A percentile compares a stretch with the other conserved stretches of the same genome.
phyloP scores from a whole-genome alignment of 2,797 vertebrate species.

The Melanotaenia maccullochi region DNA sequence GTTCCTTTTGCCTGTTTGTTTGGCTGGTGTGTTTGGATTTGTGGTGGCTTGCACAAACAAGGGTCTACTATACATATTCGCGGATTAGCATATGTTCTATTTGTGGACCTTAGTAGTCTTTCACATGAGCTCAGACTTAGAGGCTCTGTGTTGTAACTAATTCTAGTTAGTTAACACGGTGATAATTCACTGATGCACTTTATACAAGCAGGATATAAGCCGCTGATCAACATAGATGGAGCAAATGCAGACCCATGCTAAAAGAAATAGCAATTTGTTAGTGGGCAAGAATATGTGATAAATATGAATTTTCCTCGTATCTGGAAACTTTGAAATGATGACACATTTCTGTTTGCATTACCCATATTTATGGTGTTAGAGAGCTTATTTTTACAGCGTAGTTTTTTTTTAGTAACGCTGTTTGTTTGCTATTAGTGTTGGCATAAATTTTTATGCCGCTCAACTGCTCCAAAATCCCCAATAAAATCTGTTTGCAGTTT shows the following conservation, averaged over 20 bases:
- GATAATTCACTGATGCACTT: constrained; percentile 50
- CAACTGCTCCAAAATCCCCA: background rate
- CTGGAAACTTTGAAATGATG: background rate
- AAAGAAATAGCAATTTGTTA: background rate
- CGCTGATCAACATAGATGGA: background rate
- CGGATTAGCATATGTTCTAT: constrained; percentile 72
- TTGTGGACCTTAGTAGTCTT: constrained; percentile 60
- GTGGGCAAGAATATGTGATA: background rate
- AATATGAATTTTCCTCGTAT: background rate
- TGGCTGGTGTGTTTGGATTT: constrained; percentile 62
- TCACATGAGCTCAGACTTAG: constrained; percentile 54
- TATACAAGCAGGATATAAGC: constrained; percentile 19
- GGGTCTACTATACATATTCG: constrained; percentile 68
- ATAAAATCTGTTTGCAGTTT: background rate
- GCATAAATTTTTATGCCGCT: constrained; percentile 7
- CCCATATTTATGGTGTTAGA: background rate
- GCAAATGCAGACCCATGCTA: background rate
- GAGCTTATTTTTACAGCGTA: background rate
- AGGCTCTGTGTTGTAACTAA: constrained; percentile 56
- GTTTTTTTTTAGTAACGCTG: background rate
- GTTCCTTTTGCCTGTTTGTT: constrained; percentile 56
- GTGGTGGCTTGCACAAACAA: constrained; percentile 68
- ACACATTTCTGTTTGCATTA: background rate
- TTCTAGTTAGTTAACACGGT: constrained; percentile 61
- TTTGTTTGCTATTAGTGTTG: constrained; percentile 1